These are phyloP conservation scores for Solen grandis DNA, from an alignment of 1,140 invertebrate species.

Conservation along the genomic window DNA sequence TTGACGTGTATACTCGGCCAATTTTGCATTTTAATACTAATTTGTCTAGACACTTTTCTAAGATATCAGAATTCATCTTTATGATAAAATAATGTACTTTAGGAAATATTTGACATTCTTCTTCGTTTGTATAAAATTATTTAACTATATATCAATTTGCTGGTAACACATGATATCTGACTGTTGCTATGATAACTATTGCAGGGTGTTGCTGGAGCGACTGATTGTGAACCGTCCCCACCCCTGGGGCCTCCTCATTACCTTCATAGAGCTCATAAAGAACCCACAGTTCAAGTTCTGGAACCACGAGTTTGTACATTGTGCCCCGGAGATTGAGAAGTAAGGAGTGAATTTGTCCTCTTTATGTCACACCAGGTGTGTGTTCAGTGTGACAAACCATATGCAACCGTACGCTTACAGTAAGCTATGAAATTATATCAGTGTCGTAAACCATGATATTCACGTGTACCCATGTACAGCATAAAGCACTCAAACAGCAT, in stretches of 20 bases:
- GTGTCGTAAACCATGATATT: too few species aligned
- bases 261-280: conserved; percentile 99
- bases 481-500: background rate
- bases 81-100: too few species aligned
- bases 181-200: background rate
- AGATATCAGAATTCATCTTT: too few species aligned
- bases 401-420: too few species aligned
- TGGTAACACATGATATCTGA: too few species aligned
- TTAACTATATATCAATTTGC: too few species aligned
- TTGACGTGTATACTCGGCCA: too few species aligned
- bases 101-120: too few species aligned
- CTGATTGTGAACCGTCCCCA: conserved; percentile 99
- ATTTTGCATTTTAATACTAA: too few species aligned
- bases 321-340: conserved; percentile 99
- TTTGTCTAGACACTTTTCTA: too few species aligned
- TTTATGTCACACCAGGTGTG: background rate
- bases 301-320: conserved; percentile 99
- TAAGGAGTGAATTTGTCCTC: conserved; percentile 20
- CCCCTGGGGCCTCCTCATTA: conserved; percentile 99
- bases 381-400: background rate
- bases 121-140: too few species aligned
- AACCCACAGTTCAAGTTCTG: conserved; percentile 99
- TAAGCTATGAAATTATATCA: too few species aligned
- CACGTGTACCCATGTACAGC: background rate
- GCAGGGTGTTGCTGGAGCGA: conserved; percentile 96